Conservation (phyloP, 2,113 vertebrate genomes). For the Myotis brandtii region DNA sequence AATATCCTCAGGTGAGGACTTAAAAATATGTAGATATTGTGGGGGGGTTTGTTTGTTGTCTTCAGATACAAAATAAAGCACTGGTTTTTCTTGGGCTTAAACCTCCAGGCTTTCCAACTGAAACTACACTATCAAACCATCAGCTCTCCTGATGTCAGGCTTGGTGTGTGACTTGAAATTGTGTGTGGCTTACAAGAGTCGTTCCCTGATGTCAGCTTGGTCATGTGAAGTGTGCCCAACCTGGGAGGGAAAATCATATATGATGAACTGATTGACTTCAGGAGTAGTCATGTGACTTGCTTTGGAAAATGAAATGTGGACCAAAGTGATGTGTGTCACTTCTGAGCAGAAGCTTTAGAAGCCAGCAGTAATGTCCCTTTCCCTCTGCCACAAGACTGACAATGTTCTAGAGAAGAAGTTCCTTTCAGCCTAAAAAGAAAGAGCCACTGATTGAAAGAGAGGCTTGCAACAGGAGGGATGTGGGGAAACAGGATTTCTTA, state of each 20-base stretch:
- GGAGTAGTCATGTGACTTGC: background rate
- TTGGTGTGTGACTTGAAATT: background rate
- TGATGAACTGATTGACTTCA: background rate
- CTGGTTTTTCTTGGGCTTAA: too few species aligned
- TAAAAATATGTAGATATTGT: too few species aligned
- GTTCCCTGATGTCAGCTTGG: background rate
- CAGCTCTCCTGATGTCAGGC: too few species aligned
- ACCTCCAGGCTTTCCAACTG: too few species aligned
- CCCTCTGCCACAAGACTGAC: background rate
- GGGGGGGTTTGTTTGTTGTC: too few species aligned
- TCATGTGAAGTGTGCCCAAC: fast-evolving
- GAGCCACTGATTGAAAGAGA: fast-evolving
- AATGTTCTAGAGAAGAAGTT: background rate
- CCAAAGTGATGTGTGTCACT: background rate
- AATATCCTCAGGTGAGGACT: too few species aligned
- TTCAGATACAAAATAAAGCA: too few species aligned
- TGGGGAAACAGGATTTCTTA: background rate
- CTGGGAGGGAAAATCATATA: fast-evolving
- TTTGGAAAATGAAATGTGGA: background rate
- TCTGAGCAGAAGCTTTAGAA: background rate
- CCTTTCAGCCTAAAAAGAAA: background rate
- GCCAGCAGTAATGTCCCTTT: background rate
- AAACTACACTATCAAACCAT: too few species aligned
- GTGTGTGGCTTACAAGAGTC: too few species aligned
- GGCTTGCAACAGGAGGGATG: fast-evolving